Percentiles rank a stretch among this genome's conserved stretches.
Evolutionary conservation across 2,797 vertebrate genomes (phyloP).

Genomic region (Sebastes ruberrimus): DNA sequence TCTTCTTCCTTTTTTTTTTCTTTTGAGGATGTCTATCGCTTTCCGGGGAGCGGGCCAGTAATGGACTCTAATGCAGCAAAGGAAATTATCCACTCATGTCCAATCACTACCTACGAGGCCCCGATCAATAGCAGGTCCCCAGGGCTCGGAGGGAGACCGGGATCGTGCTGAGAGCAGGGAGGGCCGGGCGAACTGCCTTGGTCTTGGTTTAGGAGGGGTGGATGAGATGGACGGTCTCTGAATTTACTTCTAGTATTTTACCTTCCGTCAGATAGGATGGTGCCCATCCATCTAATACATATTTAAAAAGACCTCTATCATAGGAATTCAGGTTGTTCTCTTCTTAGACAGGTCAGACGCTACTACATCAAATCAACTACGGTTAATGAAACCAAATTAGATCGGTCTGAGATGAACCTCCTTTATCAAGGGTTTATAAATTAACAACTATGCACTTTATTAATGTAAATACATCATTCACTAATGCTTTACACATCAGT

Average conservation of each 20-base stretch:
- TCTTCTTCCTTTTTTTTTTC: not conserved
- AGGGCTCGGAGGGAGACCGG: slow-evolving; percentile 58
- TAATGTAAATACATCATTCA: not conserved
- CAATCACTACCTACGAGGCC: slow-evolving; percentile 76
- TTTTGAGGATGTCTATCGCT: slow-evolving; percentile 67
- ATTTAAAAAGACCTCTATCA: not conserved
- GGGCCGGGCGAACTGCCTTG: not conserved
- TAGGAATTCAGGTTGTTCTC: not conserved
- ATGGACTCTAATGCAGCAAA: slow-evolving; percentile 82
- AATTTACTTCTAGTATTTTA: not conserved
- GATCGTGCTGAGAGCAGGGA: slow-evolving; percentile 50
- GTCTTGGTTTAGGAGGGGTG: not conserved
- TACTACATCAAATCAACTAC: fast-evolving
- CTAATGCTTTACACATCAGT: not conserved
- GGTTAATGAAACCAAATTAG: not conserved
- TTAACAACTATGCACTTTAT: not conserved
- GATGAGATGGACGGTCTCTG: not conserved
- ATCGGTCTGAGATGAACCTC: not conserved
- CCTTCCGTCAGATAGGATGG: not conserved
- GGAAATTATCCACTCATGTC: slow-evolving; percentile 80
- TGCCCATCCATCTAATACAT: not conserved
- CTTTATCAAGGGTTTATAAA: not conserved
- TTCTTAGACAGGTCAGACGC: not conserved
- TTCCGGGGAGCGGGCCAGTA: slow-evolving; percentile 74
- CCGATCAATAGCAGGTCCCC: slow-evolving; percentile 73